Conservation (phyloP, 2,888 invertebrate species). For the Cataglyphis rosenhaueri region DNA sequence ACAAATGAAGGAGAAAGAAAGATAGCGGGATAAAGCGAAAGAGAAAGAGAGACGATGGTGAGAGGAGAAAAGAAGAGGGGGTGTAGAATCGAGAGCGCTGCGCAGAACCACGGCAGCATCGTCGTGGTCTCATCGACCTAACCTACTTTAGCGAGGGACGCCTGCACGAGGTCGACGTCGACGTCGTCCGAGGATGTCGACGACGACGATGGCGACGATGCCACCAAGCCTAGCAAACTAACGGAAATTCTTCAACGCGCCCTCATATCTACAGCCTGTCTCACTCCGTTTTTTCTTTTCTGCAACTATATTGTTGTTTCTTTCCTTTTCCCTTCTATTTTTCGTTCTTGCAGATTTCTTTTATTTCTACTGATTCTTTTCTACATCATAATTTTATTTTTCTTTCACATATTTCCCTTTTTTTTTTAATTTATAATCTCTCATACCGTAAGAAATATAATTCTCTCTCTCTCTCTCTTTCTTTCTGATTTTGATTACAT, state of each 20-base stretch:
- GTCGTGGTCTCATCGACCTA: conserved; percentile 83
- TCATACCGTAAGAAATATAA: conserved; percentile 5
- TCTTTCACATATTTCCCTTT: conserved; percentile 2
- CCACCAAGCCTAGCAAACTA: background rate
- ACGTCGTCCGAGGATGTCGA: conserved; percentile 76
- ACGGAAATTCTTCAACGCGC: conserved; percentile 16
- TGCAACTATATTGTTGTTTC: background rate
- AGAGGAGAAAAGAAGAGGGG: conserved; percentile 58
- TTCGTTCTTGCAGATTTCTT: background rate
- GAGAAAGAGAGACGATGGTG: conserved; percentile 28
- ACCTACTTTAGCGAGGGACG: conserved; percentile 81
- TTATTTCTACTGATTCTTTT: conserved; percentile 18
- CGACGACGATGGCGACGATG: conserved; percentile 63
- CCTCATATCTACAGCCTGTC: background rate
- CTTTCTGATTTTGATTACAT: background rate
- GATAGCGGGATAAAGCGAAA: conserved; percentile 4
- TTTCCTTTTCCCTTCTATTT: background rate
- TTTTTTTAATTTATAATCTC: conserved; percentile 46
- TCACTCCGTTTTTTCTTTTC: background rate
- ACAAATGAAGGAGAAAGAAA: background rate
- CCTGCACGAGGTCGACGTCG: conserved; percentile 73
- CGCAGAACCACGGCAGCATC: conserved; percentile 78
- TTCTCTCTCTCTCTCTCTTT: background rate
- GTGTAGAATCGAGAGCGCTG: conserved; percentile 80
- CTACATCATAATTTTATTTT: conserved; percentile 25